A percentile compares a stretch with the other conserved stretches of the same genome.
These are phyloP conservation scores for Noctua comes DNA, from an alignment of 2,888 invertebrate species.

Conservation along the genomic window DNA sequence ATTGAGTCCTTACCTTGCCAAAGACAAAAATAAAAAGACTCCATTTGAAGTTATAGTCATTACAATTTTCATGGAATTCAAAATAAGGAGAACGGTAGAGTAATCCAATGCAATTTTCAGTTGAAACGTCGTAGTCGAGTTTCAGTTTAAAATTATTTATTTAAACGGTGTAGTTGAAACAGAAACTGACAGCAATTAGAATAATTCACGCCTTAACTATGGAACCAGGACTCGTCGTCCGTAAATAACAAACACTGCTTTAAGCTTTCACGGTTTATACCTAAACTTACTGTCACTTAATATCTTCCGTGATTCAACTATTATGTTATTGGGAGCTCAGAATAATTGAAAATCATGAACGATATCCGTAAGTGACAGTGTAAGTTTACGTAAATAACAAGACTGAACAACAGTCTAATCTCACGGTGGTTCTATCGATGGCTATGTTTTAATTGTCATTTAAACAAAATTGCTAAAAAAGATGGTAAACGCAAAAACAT, in stretches of 20 bases:
- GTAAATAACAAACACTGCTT: not conserved
- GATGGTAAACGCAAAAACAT: not conserved
- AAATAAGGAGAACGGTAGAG: not conserved
- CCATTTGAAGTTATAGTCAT: not conserved
- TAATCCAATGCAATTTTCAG: not conserved
- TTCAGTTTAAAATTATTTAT: constrained; percentile 1
- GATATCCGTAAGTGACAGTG: too few species aligned
- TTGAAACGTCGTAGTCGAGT: not conserved
- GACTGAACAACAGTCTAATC: too few species aligned
- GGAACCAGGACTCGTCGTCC: constrained; percentile 15
- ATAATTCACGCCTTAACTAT: not conserved
- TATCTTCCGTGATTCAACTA: too few species aligned
- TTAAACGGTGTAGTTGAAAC: not conserved
- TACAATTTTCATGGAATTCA: not conserved
- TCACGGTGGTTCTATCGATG: not conserved
- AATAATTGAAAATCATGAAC: too few species aligned
- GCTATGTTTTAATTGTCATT: too few species aligned
- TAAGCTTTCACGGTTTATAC: not conserved
- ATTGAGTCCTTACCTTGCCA: too few species aligned
- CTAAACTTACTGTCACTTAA: too few species aligned
- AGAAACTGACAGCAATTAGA: not conserved
- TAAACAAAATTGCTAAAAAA: not conserved
- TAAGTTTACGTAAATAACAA: not conserved
- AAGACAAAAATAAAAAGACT: not conserved
- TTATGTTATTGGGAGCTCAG: too few species aligned